phyloP scores from a whole-genome alignment of 2,888 invertebrate species.

The Eupithecia vulgata region DNA sequence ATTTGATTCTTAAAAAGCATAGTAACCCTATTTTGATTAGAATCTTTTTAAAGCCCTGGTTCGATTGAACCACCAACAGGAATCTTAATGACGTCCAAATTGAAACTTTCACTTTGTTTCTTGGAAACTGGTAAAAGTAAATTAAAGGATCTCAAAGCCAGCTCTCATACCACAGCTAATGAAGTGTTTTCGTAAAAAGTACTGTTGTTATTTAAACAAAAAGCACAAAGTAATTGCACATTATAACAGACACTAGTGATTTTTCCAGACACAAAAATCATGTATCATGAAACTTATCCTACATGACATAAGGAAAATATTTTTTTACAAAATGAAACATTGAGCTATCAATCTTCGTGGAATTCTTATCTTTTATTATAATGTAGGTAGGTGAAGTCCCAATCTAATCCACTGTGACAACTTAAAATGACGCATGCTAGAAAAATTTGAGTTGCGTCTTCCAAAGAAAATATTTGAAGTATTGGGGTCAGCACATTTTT shows the following conservation, averaged over 20 bases:
- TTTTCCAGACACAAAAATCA: not conserved
- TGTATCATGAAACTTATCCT: not conserved
- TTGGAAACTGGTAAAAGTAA: slow-evolving; percentile 67
- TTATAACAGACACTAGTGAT: not conserved
- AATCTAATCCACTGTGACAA: slow-evolving; percentile 33
- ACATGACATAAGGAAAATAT: not conserved
- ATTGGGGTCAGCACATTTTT: not conserved
- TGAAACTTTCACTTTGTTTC: slow-evolving; percentile 70
- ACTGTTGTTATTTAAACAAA: not conserved
- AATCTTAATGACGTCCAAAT: slow-evolving; percentile 61
- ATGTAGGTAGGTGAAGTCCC: slow-evolving; percentile 29
- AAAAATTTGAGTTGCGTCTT: slow-evolving; percentile 60
- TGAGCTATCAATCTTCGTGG: slow-evolving; percentile 21
- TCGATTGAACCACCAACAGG: slow-evolving; percentile 43
- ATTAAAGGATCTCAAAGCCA: slow-evolving; percentile 49
- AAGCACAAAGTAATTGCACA: not conserved
- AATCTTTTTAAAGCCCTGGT: slow-evolving; percentile 32
- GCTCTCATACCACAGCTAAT: not conserved
- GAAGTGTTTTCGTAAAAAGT: not conserved
- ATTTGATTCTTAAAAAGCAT: too few relatives aligned
- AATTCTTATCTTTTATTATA: slow-evolving; percentile 27
- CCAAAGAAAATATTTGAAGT: slow-evolving; percentile 52
- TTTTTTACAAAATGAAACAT: not conserved
- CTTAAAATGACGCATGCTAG: slow-evolving; percentile 54
- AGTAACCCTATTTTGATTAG: slow-evolving; percentile 6